phyloP scores from a whole-genome alignment of 1,140 invertebrate genomes.

The Lethocerus indicus region DNA sequence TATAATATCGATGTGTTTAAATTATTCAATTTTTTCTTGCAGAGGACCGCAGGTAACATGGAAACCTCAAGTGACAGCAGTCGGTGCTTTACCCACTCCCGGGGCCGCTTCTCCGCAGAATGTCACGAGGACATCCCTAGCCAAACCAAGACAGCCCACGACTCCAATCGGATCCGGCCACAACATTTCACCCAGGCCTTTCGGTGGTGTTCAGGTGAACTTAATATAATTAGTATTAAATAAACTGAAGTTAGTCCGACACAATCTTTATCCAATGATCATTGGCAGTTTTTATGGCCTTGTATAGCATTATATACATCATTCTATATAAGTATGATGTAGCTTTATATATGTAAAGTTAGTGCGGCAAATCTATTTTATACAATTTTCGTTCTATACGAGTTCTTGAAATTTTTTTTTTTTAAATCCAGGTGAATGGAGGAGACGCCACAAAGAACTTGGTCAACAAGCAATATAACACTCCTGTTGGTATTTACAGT shows the following conservation, averaged over 20 bases:
- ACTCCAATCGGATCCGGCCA: conserved; percentile 64
- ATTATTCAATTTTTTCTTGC: no score
- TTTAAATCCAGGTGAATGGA: conserved; percentile 49
- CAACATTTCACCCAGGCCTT: conserved; percentile 73
- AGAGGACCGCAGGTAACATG: conserved; percentile 63
- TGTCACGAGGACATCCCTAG: conserved; percentile 77
- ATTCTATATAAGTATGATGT: no score
- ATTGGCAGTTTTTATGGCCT: no score
- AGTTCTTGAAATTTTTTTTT: no score
- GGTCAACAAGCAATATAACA: conserved; percentile 94
- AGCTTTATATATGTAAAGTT: no score
- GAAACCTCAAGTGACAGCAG: conserved; percentile 55
- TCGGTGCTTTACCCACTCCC: conserved; percentile 41
- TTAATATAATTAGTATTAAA: no score
- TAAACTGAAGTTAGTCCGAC: no score
- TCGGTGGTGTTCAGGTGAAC: conserved; percentile 22
- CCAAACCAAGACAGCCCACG: conserved; percentile 46
- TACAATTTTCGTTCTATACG: no score
- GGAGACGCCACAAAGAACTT: conserved; percentile 57
- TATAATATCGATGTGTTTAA: no score
- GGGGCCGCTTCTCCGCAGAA: conserved; percentile 18
- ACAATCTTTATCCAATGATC: no score
- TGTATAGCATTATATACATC: no score
- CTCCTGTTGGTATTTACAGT: conserved; percentile 86
- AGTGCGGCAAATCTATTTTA: no score